These are phyloP conservation scores for Oryzias javanicus DNA, from an alignment of 2,113 vertebrate species.

Conservation along the genomic window DNA sequence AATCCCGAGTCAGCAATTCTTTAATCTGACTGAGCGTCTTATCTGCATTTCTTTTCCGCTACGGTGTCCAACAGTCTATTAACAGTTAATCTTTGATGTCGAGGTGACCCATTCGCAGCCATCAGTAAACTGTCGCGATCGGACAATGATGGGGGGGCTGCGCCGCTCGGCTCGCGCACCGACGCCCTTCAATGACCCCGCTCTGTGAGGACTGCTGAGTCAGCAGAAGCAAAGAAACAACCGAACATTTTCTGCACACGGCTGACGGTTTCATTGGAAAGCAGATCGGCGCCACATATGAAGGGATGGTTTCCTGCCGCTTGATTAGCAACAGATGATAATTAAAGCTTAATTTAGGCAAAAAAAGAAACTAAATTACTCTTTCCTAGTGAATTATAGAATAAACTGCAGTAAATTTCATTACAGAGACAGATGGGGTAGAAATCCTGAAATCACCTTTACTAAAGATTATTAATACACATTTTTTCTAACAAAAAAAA, in stretches of 20 bases:
- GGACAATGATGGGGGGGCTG: not conserved
- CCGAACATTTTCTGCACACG: constrained; percentile 1
- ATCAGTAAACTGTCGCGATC: constrained; percentile 16
- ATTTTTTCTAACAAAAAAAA: too few relatives aligned
- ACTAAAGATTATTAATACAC: too few relatives aligned
- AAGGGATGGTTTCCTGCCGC: too few relatives aligned
- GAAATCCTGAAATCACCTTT: too few relatives aligned
- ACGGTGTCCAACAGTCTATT: not conserved
- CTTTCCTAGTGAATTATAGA: too few relatives aligned
- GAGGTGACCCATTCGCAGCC: constrained; percentile 9
- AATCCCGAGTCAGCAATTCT: constrained; percentile 33
- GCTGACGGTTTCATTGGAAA: too few relatives aligned
- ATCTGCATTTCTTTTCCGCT: constrained; percentile 16
- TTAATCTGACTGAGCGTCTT: constrained; percentile 47
- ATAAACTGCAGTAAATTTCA: too few relatives aligned
- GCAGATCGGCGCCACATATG: too few relatives aligned
- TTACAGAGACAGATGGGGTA: too few relatives aligned
- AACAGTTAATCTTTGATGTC: constrained; percentile 17
- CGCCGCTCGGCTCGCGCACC: not conserved
- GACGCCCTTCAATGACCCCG: constrained; percentile 1
- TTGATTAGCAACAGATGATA: too few relatives aligned
- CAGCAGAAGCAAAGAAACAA: constrained; percentile 12
- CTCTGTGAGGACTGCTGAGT: not conserved
- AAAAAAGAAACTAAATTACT: too few relatives aligned
- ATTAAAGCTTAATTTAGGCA: too few relatives aligned